phyloP scores from a whole-genome alignment of 2,113 vertebrate species.

The Crotalus horridus region DNA sequence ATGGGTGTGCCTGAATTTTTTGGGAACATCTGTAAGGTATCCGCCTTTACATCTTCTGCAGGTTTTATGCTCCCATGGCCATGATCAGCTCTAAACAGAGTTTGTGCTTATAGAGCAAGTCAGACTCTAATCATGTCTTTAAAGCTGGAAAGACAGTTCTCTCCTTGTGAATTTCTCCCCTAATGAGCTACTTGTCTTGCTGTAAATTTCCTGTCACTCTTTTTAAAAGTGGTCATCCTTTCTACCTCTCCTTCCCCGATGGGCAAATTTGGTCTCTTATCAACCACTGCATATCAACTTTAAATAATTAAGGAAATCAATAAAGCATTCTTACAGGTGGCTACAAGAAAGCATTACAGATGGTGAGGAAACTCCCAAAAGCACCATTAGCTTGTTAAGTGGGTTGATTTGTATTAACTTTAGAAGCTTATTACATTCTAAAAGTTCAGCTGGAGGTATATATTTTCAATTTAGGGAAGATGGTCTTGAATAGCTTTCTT shows the following conservation, averaged over 20 bases:
- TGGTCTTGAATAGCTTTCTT: neutral
- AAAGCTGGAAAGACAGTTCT: no score
- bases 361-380: neutral
- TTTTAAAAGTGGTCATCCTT: neutral
- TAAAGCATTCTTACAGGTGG: neutral
- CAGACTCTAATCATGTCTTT: neutral
- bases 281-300: neutral
- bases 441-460: neutral
- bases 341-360: neutral
- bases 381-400: neutral
- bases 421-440: neutral
- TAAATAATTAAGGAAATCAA: neutral
- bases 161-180: neutral
- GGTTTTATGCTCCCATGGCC: neutral
- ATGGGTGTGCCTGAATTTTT: no score
- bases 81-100: neutral
- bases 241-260: neutral
- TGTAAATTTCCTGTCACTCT: neutral
- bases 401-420: conserved; percentile 2
- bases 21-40: neutral
- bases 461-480: neutral
- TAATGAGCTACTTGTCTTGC: neutral
- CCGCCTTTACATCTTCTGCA: no score
- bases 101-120: neutral
- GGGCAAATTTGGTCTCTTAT: neutral